Conservation (phyloP, 1,140 invertebrate species). For the Teleogryllus occipitalis region DNA sequence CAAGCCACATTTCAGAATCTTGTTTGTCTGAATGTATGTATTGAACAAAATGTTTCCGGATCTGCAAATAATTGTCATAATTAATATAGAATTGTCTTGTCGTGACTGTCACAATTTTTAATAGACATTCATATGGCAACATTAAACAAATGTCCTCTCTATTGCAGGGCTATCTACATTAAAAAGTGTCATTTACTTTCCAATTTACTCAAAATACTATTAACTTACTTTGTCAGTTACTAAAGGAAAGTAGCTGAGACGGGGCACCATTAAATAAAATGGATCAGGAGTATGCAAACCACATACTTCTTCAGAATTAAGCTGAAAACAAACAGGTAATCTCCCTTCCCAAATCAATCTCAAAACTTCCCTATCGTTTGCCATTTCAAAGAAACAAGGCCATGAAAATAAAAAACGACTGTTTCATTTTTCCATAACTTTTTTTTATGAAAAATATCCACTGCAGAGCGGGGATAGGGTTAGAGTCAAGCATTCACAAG, state of each 20-base stretch:
- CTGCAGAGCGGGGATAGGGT: too few species aligned
- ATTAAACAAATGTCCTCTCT: too few species aligned
- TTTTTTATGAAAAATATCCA: too few species aligned
- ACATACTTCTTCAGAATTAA: slow-evolving; percentile 79
- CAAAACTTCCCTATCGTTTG: slow-evolving; percentile 85
- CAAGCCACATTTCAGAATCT: slow-evolving; percentile 89
- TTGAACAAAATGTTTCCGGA: slow-evolving; percentile 81
- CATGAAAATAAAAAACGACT: neutral
- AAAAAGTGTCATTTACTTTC: too few species aligned
- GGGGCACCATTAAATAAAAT: slow-evolving; percentile 89
- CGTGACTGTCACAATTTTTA: neutral
- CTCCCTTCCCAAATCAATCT: slow-evolving; percentile 93
- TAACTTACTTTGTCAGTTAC: slow-evolving; percentile 83
- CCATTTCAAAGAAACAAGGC: slow-evolving; percentile 47
- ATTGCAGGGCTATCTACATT: too few species aligned
- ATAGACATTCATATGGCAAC: neutral
- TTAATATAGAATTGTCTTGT: neutral
- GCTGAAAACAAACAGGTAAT: slow-evolving; percentile 81
- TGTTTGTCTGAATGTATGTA: slow-evolving; percentile 73
- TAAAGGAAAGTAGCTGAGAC: slow-evolving; percentile 91
- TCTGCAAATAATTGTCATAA: slow-evolving; percentile 43
- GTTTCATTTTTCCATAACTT: too few species aligned
- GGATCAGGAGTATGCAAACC: slow-evolving; percentile 82
- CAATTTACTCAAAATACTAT: too few species aligned
- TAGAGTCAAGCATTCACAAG: too few species aligned